These are phyloP conservation scores for Dendrolimus houi DNA, from an alignment of 2,888 invertebrate genomes.

Conservation along the genomic window DNA sequence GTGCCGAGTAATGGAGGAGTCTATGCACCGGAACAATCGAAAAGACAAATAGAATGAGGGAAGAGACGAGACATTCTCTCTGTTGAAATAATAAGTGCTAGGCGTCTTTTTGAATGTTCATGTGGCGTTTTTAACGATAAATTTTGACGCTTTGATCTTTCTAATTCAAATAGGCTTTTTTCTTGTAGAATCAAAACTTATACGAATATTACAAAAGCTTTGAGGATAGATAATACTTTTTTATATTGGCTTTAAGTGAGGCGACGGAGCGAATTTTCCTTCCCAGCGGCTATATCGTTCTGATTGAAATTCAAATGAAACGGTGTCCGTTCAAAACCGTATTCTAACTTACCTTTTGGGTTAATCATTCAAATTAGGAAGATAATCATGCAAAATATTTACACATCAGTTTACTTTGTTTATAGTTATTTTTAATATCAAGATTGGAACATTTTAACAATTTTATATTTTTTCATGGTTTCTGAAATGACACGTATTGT, in stretches of 20 bases:
- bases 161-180: slow-evolving; percentile 74
- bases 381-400: slow-evolving; percentile 23
- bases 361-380: slow-evolving; percentile 48
- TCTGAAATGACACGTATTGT: slow-evolving; percentile 44
- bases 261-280: slow-evolving; percentile 70
- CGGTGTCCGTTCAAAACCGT: slow-evolving; percentile 63
- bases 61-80: slow-evolving; percentile 64
- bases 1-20: slow-evolving; percentile 75
- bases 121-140: slow-evolving; percentile 64
- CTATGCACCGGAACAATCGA: slow-evolving; percentile 76
- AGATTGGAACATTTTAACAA: not conserved
- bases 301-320: slow-evolving; percentile 75
- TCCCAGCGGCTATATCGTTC: slow-evolving; percentile 68
- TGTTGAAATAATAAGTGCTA: slow-evolving; percentile 73
- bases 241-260: slow-evolving; percentile 43
- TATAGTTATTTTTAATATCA: not conserved
- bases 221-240: too few relatives aligned
- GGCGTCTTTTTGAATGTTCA: slow-evolving; percentile 68
- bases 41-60: slow-evolving; percentile 73
- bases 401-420: not conserved
- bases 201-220: slow-evolving; percentile 73
- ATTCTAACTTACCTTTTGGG: slow-evolving; percentile 54
- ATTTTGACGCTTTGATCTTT: slow-evolving; percentile 74
- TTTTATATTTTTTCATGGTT: not conserved
- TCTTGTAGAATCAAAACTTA: slow-evolving; percentile 68